Conservation (phyloP, 2,113 vertebrate species). For the Xenopus borealis region DNA sequence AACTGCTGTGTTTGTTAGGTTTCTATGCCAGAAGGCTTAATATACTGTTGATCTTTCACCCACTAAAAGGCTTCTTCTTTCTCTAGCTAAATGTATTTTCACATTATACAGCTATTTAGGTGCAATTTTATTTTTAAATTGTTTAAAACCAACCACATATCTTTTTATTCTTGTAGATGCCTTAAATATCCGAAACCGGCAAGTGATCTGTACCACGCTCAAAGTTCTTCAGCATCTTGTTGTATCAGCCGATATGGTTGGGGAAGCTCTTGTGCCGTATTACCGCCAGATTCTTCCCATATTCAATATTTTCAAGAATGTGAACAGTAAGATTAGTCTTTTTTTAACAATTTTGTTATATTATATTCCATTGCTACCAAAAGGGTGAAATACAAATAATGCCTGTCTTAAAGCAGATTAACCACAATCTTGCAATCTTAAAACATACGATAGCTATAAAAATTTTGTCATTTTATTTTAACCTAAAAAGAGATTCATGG, state of each 20-base stretch:
- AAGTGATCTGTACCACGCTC: slow-evolving; percentile 85
- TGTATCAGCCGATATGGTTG: slow-evolving; percentile 83
- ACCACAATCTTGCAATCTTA: too few relatives aligned
- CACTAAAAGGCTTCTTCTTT: too few relatives aligned
- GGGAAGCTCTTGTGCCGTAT: slow-evolving; percentile 87
- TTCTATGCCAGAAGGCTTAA: too few relatives aligned
- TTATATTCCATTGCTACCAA: too few relatives aligned
- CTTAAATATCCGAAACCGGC: slow-evolving; percentile 85
- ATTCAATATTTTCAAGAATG: slow-evolving; percentile 93
- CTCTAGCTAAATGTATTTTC: too few relatives aligned
- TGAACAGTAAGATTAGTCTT: slow-evolving; percentile 77
- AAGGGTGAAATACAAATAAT: too few relatives aligned
- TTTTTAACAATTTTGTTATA: background rate
- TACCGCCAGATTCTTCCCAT: slow-evolving; percentile 90
- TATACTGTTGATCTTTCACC: too few relatives aligned
- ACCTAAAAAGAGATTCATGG: slow-evolving; percentile 40
- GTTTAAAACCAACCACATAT: background rate
- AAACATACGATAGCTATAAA: background rate
- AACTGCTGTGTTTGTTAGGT: too few relatives aligned
- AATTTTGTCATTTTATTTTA: slow-evolving; percentile 3
- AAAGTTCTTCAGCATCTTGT: slow-evolving; percentile 93
- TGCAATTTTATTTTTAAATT: too few relatives aligned
- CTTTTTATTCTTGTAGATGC: slow-evolving; percentile 68
- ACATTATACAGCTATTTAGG: too few relatives aligned
- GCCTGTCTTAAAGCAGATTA: too few relatives aligned